phyloP scores from a whole-genome alignment of 2,797 vertebrate species.

The Falco naumanni region DNA sequence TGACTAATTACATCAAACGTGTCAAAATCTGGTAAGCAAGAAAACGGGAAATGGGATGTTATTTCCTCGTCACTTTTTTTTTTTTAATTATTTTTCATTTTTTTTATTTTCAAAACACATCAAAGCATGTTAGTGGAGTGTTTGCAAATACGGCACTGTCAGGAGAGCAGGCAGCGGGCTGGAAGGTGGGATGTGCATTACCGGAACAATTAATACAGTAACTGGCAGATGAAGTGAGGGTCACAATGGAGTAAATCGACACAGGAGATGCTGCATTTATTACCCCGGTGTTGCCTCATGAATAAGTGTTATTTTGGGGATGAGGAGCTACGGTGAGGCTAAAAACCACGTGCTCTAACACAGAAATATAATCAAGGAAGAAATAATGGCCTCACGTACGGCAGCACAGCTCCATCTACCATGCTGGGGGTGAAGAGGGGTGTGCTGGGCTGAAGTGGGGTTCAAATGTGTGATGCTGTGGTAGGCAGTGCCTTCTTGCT shows the following conservation, averaged over 20 bases:
- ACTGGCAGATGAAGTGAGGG: not conserved
- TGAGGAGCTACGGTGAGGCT: not conserved
- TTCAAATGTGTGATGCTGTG: accelerated
- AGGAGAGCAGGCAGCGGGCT: not conserved
- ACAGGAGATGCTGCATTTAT: not conserved
- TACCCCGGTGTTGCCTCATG: not conserved
- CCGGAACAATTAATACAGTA: not conserved
- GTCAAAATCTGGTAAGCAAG: not conserved
- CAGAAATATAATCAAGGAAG: not conserved
- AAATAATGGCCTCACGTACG: not conserved
- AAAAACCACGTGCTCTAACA: not conserved
- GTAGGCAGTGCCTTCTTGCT: not conserved
- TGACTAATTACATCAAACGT: conserved; percentile 61
- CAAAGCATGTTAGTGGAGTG: not conserved
- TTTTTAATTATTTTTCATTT: not conserved
- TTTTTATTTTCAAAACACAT: not conserved
- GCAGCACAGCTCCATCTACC: not conserved
- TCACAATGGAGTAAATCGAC: not conserved
- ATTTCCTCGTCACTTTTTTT: not conserved
- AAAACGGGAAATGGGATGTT: not conserved
- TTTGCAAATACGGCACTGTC: not conserved
- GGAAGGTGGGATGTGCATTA: not conserved
- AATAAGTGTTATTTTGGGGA: not conserved
- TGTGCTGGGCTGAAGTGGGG: not conserved
- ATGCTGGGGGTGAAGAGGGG: not conserved